Conservation (phyloP, 2,888 invertebrate genomes). For the Orthosia incerta region DNA sequence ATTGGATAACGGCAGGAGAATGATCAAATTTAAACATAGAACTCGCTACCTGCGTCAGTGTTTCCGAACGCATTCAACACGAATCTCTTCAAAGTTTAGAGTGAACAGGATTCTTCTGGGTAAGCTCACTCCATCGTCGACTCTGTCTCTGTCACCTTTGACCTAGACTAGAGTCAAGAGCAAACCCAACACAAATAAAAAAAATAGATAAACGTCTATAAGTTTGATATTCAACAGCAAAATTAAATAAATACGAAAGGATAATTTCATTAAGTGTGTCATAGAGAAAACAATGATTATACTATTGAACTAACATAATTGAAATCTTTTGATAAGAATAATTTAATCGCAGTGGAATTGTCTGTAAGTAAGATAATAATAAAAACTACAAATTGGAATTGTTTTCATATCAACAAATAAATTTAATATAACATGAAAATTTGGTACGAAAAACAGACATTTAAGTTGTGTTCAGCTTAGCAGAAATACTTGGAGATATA, state of each 20-base stretch:
- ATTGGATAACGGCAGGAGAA: not conserved
- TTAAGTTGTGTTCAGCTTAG: not conserved
- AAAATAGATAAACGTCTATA: too few relatives aligned
- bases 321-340: constrained; percentile 22
- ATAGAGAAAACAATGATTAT: constrained; percentile 14
- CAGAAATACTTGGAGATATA: not conserved
- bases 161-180: too few relatives aligned
- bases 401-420: not conserved
- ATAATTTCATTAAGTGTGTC: not conserved
- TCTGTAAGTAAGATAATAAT: constrained; percentile 9
- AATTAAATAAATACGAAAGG: not conserved
- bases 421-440: not conserved
- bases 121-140: too few relatives aligned
- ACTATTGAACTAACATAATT: constrained; percentile 19
- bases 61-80: too few relatives aligned
- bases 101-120: too few relatives aligned
- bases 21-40: not conserved
- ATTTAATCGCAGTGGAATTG: constrained; percentile 22
- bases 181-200: too few relatives aligned
- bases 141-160: too few relatives aligned
- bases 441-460: not conserved
- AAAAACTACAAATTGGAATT: constrained; percentile 2
- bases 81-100: too few relatives aligned
- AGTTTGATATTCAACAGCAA: not conserved
- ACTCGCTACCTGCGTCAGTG: too few relatives aligned